Evolutionary conservation across 2,888 invertebrate genomes (phyloP).

Genomic region (Amblyjoppa proteus): DNA sequence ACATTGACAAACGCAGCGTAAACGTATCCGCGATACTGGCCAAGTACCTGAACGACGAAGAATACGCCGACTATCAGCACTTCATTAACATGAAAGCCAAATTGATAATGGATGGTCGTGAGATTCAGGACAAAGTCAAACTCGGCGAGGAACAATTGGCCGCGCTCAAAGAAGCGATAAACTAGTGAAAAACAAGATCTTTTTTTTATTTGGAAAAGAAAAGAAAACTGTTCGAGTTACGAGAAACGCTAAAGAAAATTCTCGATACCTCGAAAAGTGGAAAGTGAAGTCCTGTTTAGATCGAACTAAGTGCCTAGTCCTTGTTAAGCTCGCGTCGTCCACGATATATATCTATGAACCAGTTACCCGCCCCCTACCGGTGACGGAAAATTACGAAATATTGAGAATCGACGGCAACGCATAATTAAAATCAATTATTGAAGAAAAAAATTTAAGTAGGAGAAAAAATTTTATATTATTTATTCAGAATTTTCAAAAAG

Average conservation of each 20-base stretch:
- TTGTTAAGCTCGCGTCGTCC: constrained; percentile 75
- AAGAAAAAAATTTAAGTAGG: constrained; percentile 19
- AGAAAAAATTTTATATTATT: constrained; percentile 65
- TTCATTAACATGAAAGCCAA: constrained; percentile 95
- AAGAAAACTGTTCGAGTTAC: constrained; percentile 17
- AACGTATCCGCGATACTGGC: constrained; percentile 90
- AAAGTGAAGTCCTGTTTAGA: constrained; percentile 56
- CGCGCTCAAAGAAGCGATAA: constrained; percentile 89
- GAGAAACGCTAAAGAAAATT: constrained; percentile 31
- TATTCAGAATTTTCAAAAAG: constrained; percentile 64
- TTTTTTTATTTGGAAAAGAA: constrained; percentile 10
- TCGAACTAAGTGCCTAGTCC: constrained; percentile 80
- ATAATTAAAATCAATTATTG: constrained; percentile 14
- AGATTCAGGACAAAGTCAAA: constrained; percentile 93
- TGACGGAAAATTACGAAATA: constrained; percentile 32
- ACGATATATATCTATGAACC: constrained; percentile 43
- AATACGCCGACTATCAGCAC: constrained; percentile 92
- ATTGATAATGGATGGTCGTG: constrained; percentile 92
- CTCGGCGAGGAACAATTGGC: constrained; percentile 92
- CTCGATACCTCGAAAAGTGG: constrained; percentile 15
- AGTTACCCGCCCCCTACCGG: constrained; percentile 34
- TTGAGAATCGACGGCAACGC: constrained; percentile 37
- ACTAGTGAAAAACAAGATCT: constrained; percentile 73
- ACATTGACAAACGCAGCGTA: constrained; percentile 92
- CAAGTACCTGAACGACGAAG: constrained; percentile 90